Evolutionary conservation across 2,113 vertebrate genomes (phyloP), one percentile per base, ranked within the genome.

Genomic region (Semnornis frantzii): DNA sequence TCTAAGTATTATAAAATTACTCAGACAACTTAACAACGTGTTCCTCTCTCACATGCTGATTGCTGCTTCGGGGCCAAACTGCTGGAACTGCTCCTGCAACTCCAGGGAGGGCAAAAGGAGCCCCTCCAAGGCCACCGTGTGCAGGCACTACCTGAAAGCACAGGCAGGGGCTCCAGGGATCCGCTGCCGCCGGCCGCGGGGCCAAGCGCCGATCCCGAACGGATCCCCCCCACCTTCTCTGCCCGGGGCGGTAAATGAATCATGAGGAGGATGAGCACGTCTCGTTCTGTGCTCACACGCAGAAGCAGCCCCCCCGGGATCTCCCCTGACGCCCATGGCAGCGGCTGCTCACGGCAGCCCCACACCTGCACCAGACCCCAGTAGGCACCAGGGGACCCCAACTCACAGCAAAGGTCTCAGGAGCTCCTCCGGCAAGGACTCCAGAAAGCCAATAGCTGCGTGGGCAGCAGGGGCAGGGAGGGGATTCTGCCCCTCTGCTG

Each of bases 301-400:
- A 42, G 57, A 6, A 37, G 64, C 62, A 7, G 54, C 37, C 71
- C 54, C 54, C 9, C 2, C 1, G 63, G 63, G 62, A 50, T 12
- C 19, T 48, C 52, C 85, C 78, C 28, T 4, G 73, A 9, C 14
- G 63, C 24, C 0, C 1, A 10, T 4, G 20, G 15, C 63, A 6
- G n/a, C 0, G 0, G 44, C n/a, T 6, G 20, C 69, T 39, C 52
- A 0, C 1, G 0, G 75, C 86, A 70, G 84, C 65, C 88, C 50
- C 8, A 0, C 2, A 0, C 31, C 0, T 4, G 21, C 11, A 28
- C 18, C 2, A 0, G 5, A 1, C 9, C 44, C 46, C 1, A 1
- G 15, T 20, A 10, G 80, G 15, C 21, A 1, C 70, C 1, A 5
- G 7, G 12, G 50, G 50, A 52, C 50, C 23, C 50, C 50, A 52